These are phyloP conservation scores for Nephrotoma appendiculata DNA, from an alignment of 2,888 invertebrate genomes.

Conservation along the genomic window DNA sequence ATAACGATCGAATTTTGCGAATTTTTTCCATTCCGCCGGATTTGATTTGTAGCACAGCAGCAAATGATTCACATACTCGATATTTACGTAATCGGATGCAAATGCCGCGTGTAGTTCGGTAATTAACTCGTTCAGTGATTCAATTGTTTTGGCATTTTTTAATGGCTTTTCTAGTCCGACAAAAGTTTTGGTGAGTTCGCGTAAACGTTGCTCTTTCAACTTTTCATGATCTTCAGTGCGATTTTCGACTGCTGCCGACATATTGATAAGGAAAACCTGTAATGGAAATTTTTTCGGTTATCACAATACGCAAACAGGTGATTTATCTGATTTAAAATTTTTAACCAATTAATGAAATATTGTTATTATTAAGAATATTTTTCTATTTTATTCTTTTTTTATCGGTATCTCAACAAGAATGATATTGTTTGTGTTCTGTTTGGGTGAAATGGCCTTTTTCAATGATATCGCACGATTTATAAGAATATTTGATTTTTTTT, in stretches of 20 bases:
- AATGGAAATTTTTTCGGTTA: background rate
- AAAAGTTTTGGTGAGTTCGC: constrained; percentile 27
- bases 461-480: background rate
- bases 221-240: constrained; percentile 1
- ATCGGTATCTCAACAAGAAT: background rate
- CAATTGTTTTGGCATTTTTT: constrained; percentile 28
- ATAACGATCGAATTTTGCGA: constrained; percentile 85
- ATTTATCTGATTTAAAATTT: background rate
- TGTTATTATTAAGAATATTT: background rate
- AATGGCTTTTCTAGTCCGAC: constrained; percentile 30
- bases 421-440: background rate
- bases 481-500: background rate
- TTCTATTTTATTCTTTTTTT: background rate
- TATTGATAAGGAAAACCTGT: background rate
- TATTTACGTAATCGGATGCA: constrained; percentile 65
- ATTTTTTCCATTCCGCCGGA: constrained; percentile 83
- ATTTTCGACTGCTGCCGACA: background rate
- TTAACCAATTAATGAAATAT: background rate
- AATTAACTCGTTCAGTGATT: constrained; percentile 45
- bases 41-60: constrained; percentile 71
- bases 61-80: constrained; percentile 76
- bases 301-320: background rate
- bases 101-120: constrained; percentile 62
- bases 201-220: constrained; percentile 25
- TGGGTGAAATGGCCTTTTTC: background rate